Percentiles rank a stretch among this genome's conserved stretches.
Evolutionary conservation across 2,888 invertebrate genomes (phyloP).

Genomic region (Luperina nickerlii): DNA sequence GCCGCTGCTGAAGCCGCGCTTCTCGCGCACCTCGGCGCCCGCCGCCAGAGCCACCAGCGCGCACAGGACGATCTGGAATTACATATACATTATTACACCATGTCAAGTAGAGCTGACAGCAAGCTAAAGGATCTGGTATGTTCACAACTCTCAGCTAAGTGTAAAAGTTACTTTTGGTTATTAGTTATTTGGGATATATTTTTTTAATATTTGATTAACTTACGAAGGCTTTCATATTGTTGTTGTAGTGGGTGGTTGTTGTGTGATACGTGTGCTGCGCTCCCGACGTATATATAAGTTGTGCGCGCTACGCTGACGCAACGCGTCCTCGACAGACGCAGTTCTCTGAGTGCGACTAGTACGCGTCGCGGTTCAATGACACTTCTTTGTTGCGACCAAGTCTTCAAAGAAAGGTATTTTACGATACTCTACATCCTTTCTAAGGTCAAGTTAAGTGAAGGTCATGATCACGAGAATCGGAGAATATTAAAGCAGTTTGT

Average conservation of each 20-base stretch:
- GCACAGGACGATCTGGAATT: slow-evolving; percentile 45
- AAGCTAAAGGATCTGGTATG: not conserved
- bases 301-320: slow-evolving; percentile 30
- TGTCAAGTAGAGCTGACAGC: not conserved
- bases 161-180: not conserved
- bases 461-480: no score
- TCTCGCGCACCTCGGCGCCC: slow-evolving; percentile 55
- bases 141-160: not conserved
- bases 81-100: slow-evolving; percentile 8
- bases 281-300: slow-evolving; percentile 33
- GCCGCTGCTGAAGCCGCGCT: slow-evolving; percentile 59
- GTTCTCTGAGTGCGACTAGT: not conserved
- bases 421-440: no score
- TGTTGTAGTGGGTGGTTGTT: slow-evolving; percentile 27
- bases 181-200: not conserved
- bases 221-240: slow-evolving; percentile 61
- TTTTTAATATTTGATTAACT: not conserved
- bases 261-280: slow-evolving; percentile 32
- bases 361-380: not conserved
- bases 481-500: not conserved
- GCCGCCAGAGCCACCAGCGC: slow-evolving; percentile 50
- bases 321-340: slow-evolving; percentile 34
- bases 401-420: no score
- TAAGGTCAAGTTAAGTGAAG: no score
- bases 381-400: slow-evolving; percentile 1